Evolutionary conservation across 35 echinoderm and acorn worm species (phyloP).

Genomic region (Eucidaris tribuloides): DNA sequence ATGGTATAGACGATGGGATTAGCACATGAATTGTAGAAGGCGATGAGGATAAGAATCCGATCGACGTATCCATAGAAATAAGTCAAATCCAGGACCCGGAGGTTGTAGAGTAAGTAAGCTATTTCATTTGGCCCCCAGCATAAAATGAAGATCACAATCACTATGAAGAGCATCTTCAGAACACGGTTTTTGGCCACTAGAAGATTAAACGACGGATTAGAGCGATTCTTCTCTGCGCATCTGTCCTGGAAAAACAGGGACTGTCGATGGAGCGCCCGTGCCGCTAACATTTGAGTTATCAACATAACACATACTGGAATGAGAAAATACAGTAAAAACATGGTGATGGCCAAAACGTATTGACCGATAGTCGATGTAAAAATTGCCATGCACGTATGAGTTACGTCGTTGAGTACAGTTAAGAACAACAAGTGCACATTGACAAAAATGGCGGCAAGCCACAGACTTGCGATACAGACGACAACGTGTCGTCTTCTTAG

Average conservation of each 20-base stretch:
- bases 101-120: conserved; percentile 64
- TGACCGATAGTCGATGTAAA: conserved; percentile 16
- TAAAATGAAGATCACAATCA: conserved; percentile 82
- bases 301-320: conserved; percentile 77
- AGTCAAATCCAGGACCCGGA: conserved; percentile 34
- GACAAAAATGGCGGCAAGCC: conserved; percentile 33
- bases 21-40: conserved; percentile 83
- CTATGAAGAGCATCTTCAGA: conserved; percentile 76
- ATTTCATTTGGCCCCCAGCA: conserved; percentile 86
- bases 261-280: conserved; percentile 22
- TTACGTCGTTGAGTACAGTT: background rate
- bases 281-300: background rate
- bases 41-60: conserved; percentile 52
- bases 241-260: conserved; percentile 1
- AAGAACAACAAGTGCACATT: conserved; percentile 33
- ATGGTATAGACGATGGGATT: conserved; percentile 93
- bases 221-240: background rate
- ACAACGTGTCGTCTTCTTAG: conserved; percentile 31
- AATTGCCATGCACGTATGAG: conserved; percentile 11
- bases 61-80: conserved; percentile 61
- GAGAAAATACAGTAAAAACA: conserved; percentile 65
- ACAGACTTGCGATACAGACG: conserved; percentile 32
- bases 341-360: conserved; percentile 24
- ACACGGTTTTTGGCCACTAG: conserved; percentile 55
- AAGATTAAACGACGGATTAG: conserved; percentile 23